Evolutionary conservation across 2,888 invertebrate genomes (phyloP), one percentile per base, ranked within the genome.

Genomic region (Stenchaetothrips biformis): DNA sequence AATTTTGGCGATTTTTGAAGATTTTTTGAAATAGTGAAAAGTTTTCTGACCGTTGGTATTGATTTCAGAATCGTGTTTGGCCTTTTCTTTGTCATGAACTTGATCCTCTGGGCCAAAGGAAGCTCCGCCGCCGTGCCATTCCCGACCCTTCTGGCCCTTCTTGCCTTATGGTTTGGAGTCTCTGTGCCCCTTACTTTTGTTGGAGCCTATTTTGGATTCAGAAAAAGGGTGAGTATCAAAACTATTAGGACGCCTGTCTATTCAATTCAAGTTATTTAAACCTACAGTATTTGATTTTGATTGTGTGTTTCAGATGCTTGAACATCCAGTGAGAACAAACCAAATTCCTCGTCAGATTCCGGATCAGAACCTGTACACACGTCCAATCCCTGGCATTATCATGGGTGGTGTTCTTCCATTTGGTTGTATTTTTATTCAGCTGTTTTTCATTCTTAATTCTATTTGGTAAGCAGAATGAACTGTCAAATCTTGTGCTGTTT

Each of bases 331-430:
- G 47, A 92, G 99, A 85, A 99, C 99, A 62, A 99, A 99, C 88
- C 98, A 99, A 88, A 99, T 99, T 85, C 99, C 99, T 4, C 92
- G 99, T 0, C 96, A 99, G 88, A 98, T 99, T 85, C 99, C 99
- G 0, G 98, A 98, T 85, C 99, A 99, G 88, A 96, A 96, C n/a
- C 90, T 98, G 85, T 99, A 99, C 89, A 99, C 99, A 0, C 95
- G 95, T 86, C 93, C 98, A 0, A 88, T 98, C 81, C 98, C 99
- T 25, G 98, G 98, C 79, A 95, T 97, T 83, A 89, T 99, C 79
- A 99, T 99, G 98, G 99, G 99, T 9, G 99, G 99, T 74, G 97
- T 99, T 79, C 88, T 99, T 84, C 99, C 99, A 1, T 99, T 99
- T 87, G 99, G 97, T 74, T 97, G 97, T 87, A 97, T 98, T 87